phyloP scores from a whole-genome alignment of 1,140 invertebrate genomes.

The Drosophila orosa region DNA sequence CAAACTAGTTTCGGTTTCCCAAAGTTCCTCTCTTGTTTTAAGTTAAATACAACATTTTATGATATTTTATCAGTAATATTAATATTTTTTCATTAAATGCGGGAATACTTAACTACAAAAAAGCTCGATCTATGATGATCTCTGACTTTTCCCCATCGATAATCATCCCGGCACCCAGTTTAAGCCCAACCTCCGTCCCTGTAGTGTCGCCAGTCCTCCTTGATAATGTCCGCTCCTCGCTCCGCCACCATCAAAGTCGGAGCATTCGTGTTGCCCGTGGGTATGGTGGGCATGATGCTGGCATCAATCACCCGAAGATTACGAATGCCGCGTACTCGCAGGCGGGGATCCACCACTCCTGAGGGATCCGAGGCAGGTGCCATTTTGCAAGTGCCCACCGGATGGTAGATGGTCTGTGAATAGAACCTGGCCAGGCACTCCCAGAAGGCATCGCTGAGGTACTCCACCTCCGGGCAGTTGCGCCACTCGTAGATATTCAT shows the following conservation, averaged over 20 bases:
- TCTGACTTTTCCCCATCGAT: neutral
- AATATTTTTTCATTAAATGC: no score
- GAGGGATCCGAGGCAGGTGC: constrained; percentile 85
- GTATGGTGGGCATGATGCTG: constrained; percentile 89
- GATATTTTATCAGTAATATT: no score
- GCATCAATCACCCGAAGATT: constrained; percentile 88
- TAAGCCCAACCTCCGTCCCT: constrained; percentile 56
- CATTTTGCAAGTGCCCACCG: constrained; percentile 88
- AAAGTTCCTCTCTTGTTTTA: no score
- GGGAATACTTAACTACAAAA: no score
- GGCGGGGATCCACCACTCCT: constrained; percentile 87
- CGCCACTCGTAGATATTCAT: constrained; percentile 87
- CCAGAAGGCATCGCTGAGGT: constrained; percentile 87
- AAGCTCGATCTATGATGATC: no score
- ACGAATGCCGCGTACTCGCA: constrained; percentile 87
- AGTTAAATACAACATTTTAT: no score
- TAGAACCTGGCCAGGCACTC: constrained; percentile 89
- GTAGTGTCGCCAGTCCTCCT: constrained; percentile 85
- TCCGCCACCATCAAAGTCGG: constrained; percentile 90
- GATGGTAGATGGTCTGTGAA: constrained; percentile 89
- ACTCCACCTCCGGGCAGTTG: constrained; percentile 85
- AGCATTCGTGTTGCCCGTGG: constrained; percentile 89
- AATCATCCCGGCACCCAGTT: neutral
- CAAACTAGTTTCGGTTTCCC: no score
- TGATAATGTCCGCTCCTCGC: constrained; percentile 88